Evolutionary conservation across 2,888 invertebrate species (phyloP), one percentile per base, ranked within the genome.

Genomic region (Scaptomyza polygonia): DNA sequence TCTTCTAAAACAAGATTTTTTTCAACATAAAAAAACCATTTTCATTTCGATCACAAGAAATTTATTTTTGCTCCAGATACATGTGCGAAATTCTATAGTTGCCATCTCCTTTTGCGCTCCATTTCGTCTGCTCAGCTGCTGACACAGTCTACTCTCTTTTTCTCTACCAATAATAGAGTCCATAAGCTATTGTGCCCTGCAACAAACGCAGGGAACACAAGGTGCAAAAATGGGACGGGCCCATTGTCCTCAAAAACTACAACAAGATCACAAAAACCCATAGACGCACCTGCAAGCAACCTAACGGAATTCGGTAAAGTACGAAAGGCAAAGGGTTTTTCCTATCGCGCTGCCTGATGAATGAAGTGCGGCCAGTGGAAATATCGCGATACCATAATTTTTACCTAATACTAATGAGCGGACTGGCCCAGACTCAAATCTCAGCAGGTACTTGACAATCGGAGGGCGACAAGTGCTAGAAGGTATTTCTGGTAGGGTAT

Each of bases 141-240:
- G 54, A 62, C 29, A 55, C 42, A 48, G 36, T 61, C 32, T 57
- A 25, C 25, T 25, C 25, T 25, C 5, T 25, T 4, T 7, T 43
- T 56, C 53, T 14, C 49, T 36, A 3, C 5, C 39, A 54, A 74
- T 72, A 76, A 75, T 48, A 45, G 55, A 49, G 34, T n/a, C 7
- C 49, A 54, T 63, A 21, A 8, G 30, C 52, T 74, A 36, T 57
- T 74, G 71, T 67, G 25, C 25, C 14, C 14, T 49, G 14, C 67
- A 70, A 57, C 54, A 61, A 73, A 63, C 62, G 57, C 65, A 45
- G 51, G 14, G 53, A 69, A 59, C 51, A 83, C 89, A 90, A 90
- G 89, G 90, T 90, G 90, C 90, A 90, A 90, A 90, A 88, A 80
- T 89, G 77, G 89, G 88, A 87, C 72, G 79, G 71, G 67, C 79